Base-by-base conservation (phyloP, 2,797 vertebrate genomes). In the Falco cherrug region DNA sequence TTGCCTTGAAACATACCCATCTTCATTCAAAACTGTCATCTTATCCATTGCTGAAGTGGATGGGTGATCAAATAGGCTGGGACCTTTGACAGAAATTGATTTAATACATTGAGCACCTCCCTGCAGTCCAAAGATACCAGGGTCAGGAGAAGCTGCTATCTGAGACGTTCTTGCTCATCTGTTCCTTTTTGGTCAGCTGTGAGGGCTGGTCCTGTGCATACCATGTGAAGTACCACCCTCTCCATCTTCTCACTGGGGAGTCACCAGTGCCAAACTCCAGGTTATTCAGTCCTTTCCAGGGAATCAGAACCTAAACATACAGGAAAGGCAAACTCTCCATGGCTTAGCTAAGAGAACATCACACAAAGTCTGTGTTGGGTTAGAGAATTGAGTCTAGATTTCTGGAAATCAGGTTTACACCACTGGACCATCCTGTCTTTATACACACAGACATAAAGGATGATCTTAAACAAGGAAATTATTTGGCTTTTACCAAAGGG, bases 391-490 rank as follows among this genome's bases (percentile, higher is more conserved):
- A 91, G 29, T 21, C 35, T n/a, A 29, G 35, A 28, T 53, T 84
- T 90, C 54, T 93, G 59, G 59, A 84, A 87, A 56, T 41, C 43
- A 12, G 11, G 6, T 89, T 89, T 75, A 7, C n/a, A 16, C 43
- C 11, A 6, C 35, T 48, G 13, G 31, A 33, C 13, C 35, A 35
- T 85, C 33, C 59, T 81, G n/a, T 47, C 41, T 61, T 39, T 79
- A 47, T 28, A 43, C 16, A 25, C 9, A 33, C 0, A 0, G 22
- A 26, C 11, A 7, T 16, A 65, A 75, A 48, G 1, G 14, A 69
- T 19, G 6, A 21, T 18, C 68, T 82, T 65, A 71, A 51, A 60
- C 33, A 47, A n/a, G 29, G 53, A 79, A 73, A 69, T 28, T 1
- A 35, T 87, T 65, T 69, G 20, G 6, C 29, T 76, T 35, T 20